A percentile compares a stretch with the other conserved stretches of the same genome.
phyloP scores from a whole-genome alignment of 2,797 vertebrate genomes.

The Aphelocoma californica region DNA sequence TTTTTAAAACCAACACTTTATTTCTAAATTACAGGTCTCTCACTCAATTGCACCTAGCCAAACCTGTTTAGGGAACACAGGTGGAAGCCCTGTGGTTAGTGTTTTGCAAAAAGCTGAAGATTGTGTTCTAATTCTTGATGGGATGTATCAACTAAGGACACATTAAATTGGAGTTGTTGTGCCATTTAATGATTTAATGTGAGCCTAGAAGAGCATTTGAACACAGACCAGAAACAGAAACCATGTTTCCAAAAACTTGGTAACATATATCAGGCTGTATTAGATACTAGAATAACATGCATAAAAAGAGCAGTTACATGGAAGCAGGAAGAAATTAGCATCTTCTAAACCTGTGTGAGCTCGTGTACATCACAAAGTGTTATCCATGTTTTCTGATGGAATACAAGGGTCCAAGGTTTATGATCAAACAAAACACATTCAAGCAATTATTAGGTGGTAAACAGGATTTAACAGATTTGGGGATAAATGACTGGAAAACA shows the following conservation, averaged over 20 bases:
- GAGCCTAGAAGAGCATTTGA: background rate
- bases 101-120: background rate
- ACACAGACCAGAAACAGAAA: background rate
- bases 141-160: background rate
- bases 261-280: background rate
- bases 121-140: background rate
- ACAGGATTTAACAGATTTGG: background rate
- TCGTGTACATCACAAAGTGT: background rate
- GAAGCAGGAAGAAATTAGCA: background rate
- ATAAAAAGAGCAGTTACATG: background rate
- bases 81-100: background rate
- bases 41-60: background rate
- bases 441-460: background rate
- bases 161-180: background rate
- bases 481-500: background rate
- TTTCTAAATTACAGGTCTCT: background rate
- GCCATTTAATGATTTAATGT: background rate
- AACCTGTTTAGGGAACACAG: background rate
- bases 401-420: background rate
- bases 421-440: background rate
- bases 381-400: fast-evolving
- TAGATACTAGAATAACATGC: background rate
- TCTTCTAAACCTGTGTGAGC: background rate
- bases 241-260: background rate
- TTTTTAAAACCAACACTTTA: background rate